Evolutionary conservation across 2,797 vertebrate species (phyloP).

Genomic region (Kryptopterus vitreolus): DNA sequence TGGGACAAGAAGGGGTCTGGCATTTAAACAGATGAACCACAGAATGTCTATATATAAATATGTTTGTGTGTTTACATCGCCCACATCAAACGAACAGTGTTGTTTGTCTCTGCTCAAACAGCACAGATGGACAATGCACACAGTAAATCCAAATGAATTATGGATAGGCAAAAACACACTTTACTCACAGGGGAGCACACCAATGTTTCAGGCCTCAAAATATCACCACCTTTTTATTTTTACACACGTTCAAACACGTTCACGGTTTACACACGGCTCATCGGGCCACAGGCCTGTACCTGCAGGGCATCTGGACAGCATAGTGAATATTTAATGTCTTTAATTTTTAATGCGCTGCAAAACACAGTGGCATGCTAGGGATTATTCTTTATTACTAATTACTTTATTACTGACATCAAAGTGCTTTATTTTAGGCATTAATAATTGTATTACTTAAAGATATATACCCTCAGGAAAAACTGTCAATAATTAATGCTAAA

Average conservation of each 20-base stretch:
- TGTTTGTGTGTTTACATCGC: slow-evolving; percentile 7
- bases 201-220: slow-evolving; percentile 31
- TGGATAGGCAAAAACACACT: neutral
- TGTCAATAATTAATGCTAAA: neutral
- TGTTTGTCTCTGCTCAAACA: slow-evolving; percentile 23
- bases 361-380: neutral
- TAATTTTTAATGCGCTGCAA: slow-evolving; percentile 30
- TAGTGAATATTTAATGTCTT: slow-evolving; percentile 57
- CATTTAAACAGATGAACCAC: slow-evolving; percentile 43
- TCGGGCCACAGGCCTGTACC: slow-evolving; percentile 10
- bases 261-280: too few relatives aligned
- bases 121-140: slow-evolving; percentile 18
- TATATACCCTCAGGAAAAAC: neutral
- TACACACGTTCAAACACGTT: neutral
- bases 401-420: neutral
- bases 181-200: slow-evolving; percentile 1
- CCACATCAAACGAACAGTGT: slow-evolving; percentile 35
- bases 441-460: neutral
- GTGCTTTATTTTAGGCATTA: slow-evolving; percentile 4
- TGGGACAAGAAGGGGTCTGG: slow-evolving; percentile 32
- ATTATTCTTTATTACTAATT: neutral
- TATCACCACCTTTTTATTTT: slow-evolving; percentile 24
- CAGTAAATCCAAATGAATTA: slow-evolving; percentile 19
- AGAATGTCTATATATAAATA: slow-evolving; percentile 27
- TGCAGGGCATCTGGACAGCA: slow-evolving; percentile 20